Evolutionary conservation across 2,113 vertebrate species (phyloP).

Genomic region (Oceanites oceanicus): DNA sequence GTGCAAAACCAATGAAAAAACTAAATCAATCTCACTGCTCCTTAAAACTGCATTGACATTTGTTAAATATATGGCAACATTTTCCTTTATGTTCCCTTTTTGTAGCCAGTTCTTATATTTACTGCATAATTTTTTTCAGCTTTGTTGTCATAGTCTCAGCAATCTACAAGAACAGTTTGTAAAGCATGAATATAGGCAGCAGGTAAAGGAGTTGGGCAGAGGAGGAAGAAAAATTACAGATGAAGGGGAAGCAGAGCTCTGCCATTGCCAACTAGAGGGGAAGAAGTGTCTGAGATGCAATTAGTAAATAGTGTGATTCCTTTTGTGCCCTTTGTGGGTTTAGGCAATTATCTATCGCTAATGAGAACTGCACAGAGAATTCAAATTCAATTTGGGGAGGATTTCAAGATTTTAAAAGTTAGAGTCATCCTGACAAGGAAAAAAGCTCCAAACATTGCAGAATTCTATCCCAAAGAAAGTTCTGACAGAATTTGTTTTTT

Average conservation of each 20-base stretch:
- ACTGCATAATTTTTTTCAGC: background rate
- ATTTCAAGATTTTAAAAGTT: background rate
- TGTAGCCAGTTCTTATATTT: background rate
- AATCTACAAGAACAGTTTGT: background rate
- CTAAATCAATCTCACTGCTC: background rate
- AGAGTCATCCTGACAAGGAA: background rate
- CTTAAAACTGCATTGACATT: background rate
- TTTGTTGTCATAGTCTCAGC: background rate
- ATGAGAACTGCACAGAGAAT: background rate
- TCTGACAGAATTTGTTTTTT: background rate
- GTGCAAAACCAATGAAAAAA: background rate
- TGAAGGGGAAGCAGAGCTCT: background rate
- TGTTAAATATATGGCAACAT: background rate
- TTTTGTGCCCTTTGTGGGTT: background rate
- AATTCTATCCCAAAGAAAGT: background rate
- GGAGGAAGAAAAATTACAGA: background rate
- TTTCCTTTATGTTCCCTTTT: background rate
- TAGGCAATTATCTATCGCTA: background rate
- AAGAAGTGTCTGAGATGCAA: background rate
- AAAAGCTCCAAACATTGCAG: background rate
- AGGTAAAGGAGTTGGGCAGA: background rate
- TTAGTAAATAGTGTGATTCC: background rate
- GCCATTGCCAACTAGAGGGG: background rate
- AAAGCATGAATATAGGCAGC: background rate
- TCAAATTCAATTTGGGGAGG: background rate